Evolutionary conservation across 2,113 vertebrate genomes (phyloP), one percentile per base, ranked within the genome.

Genomic region (Reinhardtius hippoglossoides): DNA sequence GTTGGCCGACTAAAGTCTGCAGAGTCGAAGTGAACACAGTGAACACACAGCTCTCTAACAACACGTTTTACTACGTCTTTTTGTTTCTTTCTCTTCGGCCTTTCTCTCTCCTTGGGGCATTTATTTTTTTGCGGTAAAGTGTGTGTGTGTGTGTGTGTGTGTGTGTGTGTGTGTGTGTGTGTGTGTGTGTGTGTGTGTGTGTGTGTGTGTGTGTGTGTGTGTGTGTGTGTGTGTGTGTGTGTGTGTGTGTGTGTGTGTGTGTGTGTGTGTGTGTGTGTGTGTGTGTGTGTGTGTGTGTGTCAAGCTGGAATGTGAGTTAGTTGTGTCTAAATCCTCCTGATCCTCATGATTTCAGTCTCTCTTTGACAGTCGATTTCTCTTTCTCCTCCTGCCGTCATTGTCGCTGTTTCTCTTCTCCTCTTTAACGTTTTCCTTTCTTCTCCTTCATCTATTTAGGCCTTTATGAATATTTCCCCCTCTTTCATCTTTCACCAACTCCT

Each of bases 291-390:
- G n/a, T n/a, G n/a, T n/a, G n/a, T 23, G 23, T 63, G 79, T 89
- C 71, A 85, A 81, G 85, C 73, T 77, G 81, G 82, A 89, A 86
- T 90, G 80, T 76, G 70, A 68, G 35, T 85, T 82, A 89, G 81
- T 74, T 87, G 85, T 82, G 55, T 71, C 61, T 83, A 71, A 88
- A 88, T 79, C 77, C 67, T 71, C 65, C 71, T 44, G 62, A 88
- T 79, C 77, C 67, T 71, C 65, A 68, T 44, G 62, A 67, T 78
- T 87, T 77, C 55, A 76, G 15, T 76, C 54, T 89, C 15, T 67
- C 3, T 57, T 27, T 70, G 12, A 63, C n/a, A 60, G 18, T 71
- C 4, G 66, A 21, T 18, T 61, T 67, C 60, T 60, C 16, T 31
- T 40, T 76, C 44, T 77, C 46, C 6, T 63, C 48, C 59, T 64